These are phyloP conservation scores for Sciurus niger DNA, from an alignment of 2,113 vertebrate genomes.

Conservation along the genomic window DNA sequence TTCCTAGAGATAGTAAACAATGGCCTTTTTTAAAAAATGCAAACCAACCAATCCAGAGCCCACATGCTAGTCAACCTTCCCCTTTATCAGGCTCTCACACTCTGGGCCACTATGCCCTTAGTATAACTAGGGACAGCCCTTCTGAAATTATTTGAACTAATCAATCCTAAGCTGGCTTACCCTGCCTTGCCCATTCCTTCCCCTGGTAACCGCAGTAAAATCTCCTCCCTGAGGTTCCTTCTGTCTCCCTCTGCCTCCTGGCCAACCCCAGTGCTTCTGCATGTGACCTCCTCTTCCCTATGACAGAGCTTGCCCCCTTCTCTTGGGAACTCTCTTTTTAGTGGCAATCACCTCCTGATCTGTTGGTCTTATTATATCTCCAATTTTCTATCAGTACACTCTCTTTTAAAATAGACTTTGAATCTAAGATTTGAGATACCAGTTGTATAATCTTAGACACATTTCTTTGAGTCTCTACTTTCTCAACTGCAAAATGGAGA, in stretches of 20 bases:
- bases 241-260: background rate
- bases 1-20: background rate
- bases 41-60: background rate
- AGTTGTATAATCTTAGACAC: background rate
- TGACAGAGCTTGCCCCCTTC: background rate
- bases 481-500: background rate
- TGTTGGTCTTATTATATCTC: background rate
- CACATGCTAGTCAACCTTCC: too few species aligned
- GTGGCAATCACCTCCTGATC: background rate
- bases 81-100: background rate
- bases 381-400: background rate
- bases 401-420: background rate
- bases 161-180: background rate
- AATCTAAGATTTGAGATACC: background rate
- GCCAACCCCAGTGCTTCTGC: background rate
- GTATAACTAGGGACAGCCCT: background rate
- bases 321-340: background rate
- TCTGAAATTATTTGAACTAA: background rate
- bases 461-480: background rate
- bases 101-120: background rate
- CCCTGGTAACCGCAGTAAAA: background rate
- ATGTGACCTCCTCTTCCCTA: fast-evolving
- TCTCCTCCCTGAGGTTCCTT: background rate
- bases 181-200: background rate
- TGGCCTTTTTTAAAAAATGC: background rate